Evolutionary conservation across 2,888 invertebrate species (phyloP).

Genomic region (Corythucha ciliata): DNA sequence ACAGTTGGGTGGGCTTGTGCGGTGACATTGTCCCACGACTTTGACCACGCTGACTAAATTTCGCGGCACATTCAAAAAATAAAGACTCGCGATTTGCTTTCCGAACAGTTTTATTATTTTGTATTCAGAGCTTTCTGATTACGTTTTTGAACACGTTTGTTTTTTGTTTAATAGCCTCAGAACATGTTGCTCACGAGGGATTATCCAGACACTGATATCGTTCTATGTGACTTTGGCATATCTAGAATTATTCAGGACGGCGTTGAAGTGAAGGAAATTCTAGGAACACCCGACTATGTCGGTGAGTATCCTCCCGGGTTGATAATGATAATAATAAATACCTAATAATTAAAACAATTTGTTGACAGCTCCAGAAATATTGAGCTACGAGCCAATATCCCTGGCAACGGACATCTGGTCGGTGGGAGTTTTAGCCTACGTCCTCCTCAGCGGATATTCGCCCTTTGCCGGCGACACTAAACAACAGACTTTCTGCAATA

Average conservation of each 20-base stretch:
- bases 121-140: too few relatives aligned
- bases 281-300: constrained; percentile 92
- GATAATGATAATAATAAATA: not conserved
- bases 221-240: constrained; percentile 89
- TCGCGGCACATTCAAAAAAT: too few relatives aligned
- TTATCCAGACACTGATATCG: constrained; percentile 64
- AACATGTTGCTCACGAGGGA: constrained; percentile 79
- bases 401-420: constrained; percentile 95
- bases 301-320: constrained; percentile 59
- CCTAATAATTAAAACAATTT: not conserved
- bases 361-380: constrained; percentile 73
- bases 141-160: too few relatives aligned
- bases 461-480: constrained; percentile 93
- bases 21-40: too few relatives aligned
- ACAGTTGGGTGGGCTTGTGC: too few relatives aligned
- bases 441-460: constrained; percentile 84
- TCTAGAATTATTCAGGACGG: constrained; percentile 84
- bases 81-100: too few relatives aligned
- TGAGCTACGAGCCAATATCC: constrained; percentile 88
- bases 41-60: too few relatives aligned
- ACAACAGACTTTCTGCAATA: constrained; percentile 95
- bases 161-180: too few relatives aligned
- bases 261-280: constrained; percentile 84
- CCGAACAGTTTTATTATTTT: too few relatives aligned
- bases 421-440: constrained; percentile 87